Evolutionary conservation across 2,113 vertebrate species (phyloP).

Genomic region (Panthera uncia): DNA sequence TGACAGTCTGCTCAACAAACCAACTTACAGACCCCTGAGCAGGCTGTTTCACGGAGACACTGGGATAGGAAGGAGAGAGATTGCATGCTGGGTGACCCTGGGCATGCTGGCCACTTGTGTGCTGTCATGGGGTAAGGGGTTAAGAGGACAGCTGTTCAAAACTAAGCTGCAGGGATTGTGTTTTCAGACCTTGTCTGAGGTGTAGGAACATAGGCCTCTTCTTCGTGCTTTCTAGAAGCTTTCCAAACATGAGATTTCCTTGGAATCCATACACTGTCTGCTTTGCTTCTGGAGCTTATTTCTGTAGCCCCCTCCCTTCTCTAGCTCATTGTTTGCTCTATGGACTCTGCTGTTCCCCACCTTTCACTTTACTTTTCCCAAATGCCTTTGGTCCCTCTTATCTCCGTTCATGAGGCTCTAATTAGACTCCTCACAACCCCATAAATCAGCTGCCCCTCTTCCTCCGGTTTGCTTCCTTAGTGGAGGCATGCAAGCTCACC

Average conservation of each 20-base stretch:
- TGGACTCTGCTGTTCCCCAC: conserved; percentile 10
- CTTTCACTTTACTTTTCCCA: conserved; percentile 54
- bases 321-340: neutral
- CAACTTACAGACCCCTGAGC: neutral
- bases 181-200: conserved; percentile 2
- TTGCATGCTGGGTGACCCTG: neutral
- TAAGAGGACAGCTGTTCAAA: neutral
- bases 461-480: conserved; percentile 49
- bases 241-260: neutral
- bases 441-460: conserved; percentile 63
- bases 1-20: neutral
- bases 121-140: too few relatives aligned
- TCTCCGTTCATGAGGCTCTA: conserved; percentile 58
- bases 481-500: conserved; percentile 51
- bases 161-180: neutral
- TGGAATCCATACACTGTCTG: neutral
- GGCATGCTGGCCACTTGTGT: neutral
- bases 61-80: neutral
- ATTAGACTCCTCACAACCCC: conserved; percentile 31
- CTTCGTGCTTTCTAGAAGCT: neutral
- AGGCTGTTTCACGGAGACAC: neutral
- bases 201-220: neutral
- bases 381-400: neutral
- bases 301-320: neutral
- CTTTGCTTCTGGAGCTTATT: neutral